Evolutionary conservation across 2,888 invertebrate genomes (phyloP), one percentile per base, ranked within the genome.

Genomic region (Galerucella calmariensis): DNA sequence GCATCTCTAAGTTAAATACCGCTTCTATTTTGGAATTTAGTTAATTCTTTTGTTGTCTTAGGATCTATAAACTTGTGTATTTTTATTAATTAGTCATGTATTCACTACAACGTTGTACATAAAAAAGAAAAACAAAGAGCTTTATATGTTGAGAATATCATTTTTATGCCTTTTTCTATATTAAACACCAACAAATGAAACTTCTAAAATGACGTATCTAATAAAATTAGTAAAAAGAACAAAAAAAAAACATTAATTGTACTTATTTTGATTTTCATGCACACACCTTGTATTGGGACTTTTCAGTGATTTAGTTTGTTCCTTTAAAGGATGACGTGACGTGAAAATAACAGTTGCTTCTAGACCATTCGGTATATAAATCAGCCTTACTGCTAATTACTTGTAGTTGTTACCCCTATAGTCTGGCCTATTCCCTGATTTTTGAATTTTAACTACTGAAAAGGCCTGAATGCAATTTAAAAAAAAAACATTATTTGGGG

Each of bases 81-180:
- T 56, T 56, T 20, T 53, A n/a, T n/a, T 16, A 67, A 44, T 10
- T 20, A 69, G 44, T 69, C 41, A 16, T 69, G 20, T 62, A 62
- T 20, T 53, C 41, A 24, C 35, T 27, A 63, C 41, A 56, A 41
- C 41, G 59, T 62, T 69, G 62, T 69, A 69, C 12, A 51, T 67
- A 67, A 4, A 69, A 61, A 51, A 16, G 53, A 66, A 66, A 67
- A 24, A 53, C 63, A 69, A 51, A 69, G 69, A 69, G 69, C 69
- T 69, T 69, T 69, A 69, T 63, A 69, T 69, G 69, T 69, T 69
- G 63, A 63, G 69, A 63, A 62, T 62, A 69, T 69, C 62, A 44
- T 69, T 62, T 69, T 53, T 69, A 69, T 53, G 63, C 69, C 62
- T 69, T 69, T 67, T 69, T 69, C 69, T 69, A 69, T 69, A 61